phyloP scores from a whole-genome alignment of 2,113 vertebrate genomes.

The Callionymus lyra region DNA sequence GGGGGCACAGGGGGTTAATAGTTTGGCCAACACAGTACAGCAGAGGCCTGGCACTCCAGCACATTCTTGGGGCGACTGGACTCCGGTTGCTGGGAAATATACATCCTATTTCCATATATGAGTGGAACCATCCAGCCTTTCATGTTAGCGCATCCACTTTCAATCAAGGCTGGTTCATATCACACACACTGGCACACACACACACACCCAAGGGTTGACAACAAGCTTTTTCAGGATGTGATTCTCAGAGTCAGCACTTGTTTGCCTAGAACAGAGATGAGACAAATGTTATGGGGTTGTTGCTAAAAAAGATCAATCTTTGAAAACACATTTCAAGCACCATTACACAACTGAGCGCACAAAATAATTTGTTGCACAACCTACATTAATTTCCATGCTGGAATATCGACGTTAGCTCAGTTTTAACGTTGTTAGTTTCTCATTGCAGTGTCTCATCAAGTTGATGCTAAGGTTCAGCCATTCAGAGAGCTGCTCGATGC shows the following conservation, averaged over 20 bases:
- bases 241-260: conserved; percentile 30
- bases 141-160: conserved; percentile 59
- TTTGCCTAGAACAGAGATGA: conserved; percentile 19
- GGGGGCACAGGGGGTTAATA: conserved; percentile 18
- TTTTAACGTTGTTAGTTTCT: no score
- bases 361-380: no score
- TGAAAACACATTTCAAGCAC: no score
- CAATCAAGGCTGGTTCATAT: conserved; percentile 64
- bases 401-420: no score
- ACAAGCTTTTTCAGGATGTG: conserved; percentile 13
- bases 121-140: conserved; percentile 50
- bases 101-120: conserved; percentile 63
- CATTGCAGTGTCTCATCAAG: no score
- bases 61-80: conserved; percentile 58
- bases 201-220: conserved; percentile 35
- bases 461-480: no score
- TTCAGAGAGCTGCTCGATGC: no score
- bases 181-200: conserved; percentile 33
- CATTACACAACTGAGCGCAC: no score
- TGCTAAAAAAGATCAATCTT: no score
- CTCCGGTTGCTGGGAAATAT: conserved; percentile 65
- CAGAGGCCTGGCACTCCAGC: conserved; percentile 50
- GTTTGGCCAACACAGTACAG: conserved; percentile 44
- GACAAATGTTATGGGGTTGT: no score
- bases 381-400: no score